A percentile compares a stretch with the other conserved stretches of the same genome.
Conservation (phyloP, 37 sponge, comb jelly and placozoan species). For the Beroe ovata region DNA sequence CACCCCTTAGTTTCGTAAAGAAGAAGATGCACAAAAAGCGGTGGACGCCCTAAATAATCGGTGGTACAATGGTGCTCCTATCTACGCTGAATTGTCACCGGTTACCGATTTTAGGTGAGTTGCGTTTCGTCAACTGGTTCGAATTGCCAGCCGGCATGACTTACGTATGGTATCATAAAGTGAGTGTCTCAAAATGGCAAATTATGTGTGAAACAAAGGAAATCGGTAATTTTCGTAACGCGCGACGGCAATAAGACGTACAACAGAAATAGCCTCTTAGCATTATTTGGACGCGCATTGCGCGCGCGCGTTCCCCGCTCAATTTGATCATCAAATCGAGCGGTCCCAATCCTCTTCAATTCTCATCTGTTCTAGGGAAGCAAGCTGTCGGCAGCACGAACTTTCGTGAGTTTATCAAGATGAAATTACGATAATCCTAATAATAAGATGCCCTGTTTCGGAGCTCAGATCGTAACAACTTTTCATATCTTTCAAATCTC, state of each 20-base stretch:
- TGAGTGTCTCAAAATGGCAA: no score
- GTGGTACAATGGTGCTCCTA: slow-evolving; percentile 93
- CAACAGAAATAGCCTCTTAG: neutral
- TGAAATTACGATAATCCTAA: no score
- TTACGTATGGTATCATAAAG: no score
- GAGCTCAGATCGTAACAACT: no score
- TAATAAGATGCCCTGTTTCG: no score
- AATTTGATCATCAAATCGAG: no score
- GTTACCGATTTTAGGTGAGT: slow-evolving; percentile 90
- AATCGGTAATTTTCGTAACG: neutral
- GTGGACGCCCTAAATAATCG: slow-evolving; percentile 89
- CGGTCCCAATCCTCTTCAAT: no score
- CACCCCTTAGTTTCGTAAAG: slow-evolving; percentile 76
- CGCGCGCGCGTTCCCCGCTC: neutral
- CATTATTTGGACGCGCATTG: neutral
- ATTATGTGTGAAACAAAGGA: neutral
- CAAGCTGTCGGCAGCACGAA: slow-evolving; percentile 63
- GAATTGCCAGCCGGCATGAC: no score
- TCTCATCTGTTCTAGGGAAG: no score
- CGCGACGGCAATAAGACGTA: neutral
- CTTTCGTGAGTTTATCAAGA: slow-evolving; percentile 51
- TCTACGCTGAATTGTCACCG: slow-evolving; percentile 94
- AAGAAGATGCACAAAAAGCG: slow-evolving; percentile 91
- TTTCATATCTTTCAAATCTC: no score
- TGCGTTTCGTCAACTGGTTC: neutral